A percentile compares a stretch with the other conserved stretches of the same genome.
Evolutionary conservation across 35 echinoderm and acorn worm genomes (phyloP).

Genomic region (Strongylocentrotus purpuratus): DNA sequence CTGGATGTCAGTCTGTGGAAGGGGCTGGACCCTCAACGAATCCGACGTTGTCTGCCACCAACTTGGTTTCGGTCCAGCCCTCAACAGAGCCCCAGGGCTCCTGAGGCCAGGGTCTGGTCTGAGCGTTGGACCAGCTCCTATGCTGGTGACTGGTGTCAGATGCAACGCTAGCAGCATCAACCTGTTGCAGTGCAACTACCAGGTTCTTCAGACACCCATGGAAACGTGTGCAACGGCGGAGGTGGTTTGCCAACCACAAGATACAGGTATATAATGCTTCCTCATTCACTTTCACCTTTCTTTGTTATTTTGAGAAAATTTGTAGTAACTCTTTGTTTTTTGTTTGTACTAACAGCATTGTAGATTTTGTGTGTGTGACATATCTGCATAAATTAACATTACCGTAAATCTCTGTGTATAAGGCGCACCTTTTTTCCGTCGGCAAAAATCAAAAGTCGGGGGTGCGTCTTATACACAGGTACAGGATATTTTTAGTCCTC

Average conservation of each 20-base stretch:
- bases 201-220: not conserved
- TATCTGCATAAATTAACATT: no score
- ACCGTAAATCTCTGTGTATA: no score
- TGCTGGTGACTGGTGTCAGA: not conserved
- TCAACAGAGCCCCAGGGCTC: not conserved
- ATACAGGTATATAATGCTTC: not conserved
- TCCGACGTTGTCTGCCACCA: slow-evolving; percentile 56
- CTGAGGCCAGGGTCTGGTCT: not conserved
- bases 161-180: not conserved
- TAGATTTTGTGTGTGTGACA: no score
- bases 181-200: not conserved
- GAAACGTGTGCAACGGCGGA: not conserved
- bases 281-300: not conserved
- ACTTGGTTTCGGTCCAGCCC: slow-evolving; percentile 48
- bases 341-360: no score
- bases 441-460: no score
- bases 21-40: slow-evolving; percentile 17
- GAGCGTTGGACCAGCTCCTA: not conserved
- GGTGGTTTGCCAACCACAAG: slow-evolving; percentile 16
- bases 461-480: no score
- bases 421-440: no score
- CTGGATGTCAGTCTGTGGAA: slow-evolving; percentile 44
- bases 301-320: no score
- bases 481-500: no score
- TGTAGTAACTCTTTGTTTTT: no score